Percentiles rank a stretch among this genome's conserved stretches.
Conservation (phyloP, 1,140 invertebrate species). For the Scylla paramamosain region DNA sequence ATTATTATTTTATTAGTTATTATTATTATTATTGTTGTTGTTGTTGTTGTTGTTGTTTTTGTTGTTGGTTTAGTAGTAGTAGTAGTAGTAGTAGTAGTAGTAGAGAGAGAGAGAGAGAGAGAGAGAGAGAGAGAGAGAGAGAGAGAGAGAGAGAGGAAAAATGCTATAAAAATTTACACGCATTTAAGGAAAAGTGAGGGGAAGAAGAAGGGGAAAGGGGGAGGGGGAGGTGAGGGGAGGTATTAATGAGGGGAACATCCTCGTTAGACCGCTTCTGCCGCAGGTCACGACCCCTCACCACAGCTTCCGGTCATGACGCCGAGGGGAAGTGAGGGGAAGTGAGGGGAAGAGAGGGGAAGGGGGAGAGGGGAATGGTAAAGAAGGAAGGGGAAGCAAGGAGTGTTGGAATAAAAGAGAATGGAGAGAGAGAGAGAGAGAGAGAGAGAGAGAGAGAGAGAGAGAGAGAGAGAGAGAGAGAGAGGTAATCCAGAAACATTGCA, state of each 20-base stretch:
- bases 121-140: neutral
- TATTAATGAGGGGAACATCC: constrained; percentile 69
- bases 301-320: constrained; percentile 47
- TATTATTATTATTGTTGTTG: too few species aligned
- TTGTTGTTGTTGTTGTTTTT: too few species aligned
- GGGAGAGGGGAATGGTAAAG: neutral
- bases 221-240: neutral
- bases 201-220: neutral
- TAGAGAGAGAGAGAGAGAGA: neutral
- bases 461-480: neutral
- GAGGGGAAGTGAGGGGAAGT: neutral
- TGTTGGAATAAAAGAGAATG: neutral
- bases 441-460: constrained; percentile 12
- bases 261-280: constrained; percentile 43
- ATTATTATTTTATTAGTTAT: too few species aligned
- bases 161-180: neutral
- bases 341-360: neutral
- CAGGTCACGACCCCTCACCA: constrained; percentile 56
- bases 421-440: neutral
- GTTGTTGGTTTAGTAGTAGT: too few species aligned
- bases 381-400: neutral
- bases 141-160: too few species aligned
- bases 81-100: too few species aligned
- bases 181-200: neutral
- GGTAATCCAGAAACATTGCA: neutral